Conservation (phyloP, 2,113 vertebrate genomes). For the Blennius ocellaris region DNA sequence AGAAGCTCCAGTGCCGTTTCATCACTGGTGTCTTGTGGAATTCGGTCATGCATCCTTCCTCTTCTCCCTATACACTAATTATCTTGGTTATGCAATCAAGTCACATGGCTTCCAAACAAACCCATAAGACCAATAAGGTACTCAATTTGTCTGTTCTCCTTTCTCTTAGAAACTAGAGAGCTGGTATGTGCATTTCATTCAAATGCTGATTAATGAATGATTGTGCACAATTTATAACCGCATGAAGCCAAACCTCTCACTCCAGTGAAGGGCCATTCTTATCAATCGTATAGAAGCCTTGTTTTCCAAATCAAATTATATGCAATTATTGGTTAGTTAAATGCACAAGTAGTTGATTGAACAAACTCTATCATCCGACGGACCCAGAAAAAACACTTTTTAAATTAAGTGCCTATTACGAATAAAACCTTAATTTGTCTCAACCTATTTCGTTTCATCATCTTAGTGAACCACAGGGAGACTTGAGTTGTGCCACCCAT, state of each 20-base stretch:
- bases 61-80: background rate
- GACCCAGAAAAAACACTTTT: too few relatives aligned
- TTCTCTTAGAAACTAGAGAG: background rate
- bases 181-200: background rate
- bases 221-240: background rate
- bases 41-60: background rate
- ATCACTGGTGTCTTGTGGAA: background rate
- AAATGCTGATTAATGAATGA: slow-evolving; percentile 7
- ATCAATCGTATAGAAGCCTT: too few relatives aligned
- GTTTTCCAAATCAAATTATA: too few relatives aligned
- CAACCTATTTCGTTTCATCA: background rate
- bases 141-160: background rate
- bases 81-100: background rate
- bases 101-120: background rate
- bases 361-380: too few relatives aligned
- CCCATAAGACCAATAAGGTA: background rate
- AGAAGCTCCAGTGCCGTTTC: background rate
- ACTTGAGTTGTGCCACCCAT: background rate
- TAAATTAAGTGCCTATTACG: background rate
- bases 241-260: background rate
- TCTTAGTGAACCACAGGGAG: background rate
- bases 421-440: background rate
- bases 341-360: too few relatives aligned
- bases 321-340: too few relatives aligned
- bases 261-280: background rate